Base-by-base conservation (phyloP, 2,888 invertebrate species). In the Ochropleura leucogaster region DNA sequence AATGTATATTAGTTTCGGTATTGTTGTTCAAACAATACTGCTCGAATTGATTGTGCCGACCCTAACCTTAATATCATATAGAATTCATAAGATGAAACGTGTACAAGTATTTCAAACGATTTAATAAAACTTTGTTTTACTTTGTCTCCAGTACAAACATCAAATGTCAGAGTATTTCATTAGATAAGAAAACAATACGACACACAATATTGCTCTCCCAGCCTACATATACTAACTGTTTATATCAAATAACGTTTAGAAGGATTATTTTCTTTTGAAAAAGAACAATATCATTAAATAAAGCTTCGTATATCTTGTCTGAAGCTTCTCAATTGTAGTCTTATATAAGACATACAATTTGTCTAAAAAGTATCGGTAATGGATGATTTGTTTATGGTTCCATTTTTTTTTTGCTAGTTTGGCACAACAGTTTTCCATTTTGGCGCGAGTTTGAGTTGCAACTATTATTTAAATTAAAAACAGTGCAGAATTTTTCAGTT, bases 221-320 rank as follows among this genome's bases (percentile, higher is more conserved):
- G 65, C n/a, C 46, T 42, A 55, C 12, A 42, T 40, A 63, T 44
- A 62, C n/a, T 12, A 51, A 30, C 12, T 67, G 74, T 79, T 62
- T 74, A 47, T 74, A 51, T 74, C 49, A 79, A 74, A 74, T 66
- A 60, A 62, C 8, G 18, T 68, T 30, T 20, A 42, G 30, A 12
- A 16, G 20, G 46, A 51, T 77, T 55, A 57, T 42, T 72, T 66
- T 46, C 20, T 47, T 30, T 30, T 12, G 12, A 60, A n/a, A 42
- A 42, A 7, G 30, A 49, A 68, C 30, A 68, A 62, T 62, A 18
- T 62, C 40, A 44, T 55, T n/a, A 63, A 49, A 57, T 40, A 49
- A 44, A 49, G 30, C n/a, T 40, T 12, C 16, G 62, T 62, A 49
- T 14, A 75, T 49, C 30, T 72, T 47, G 42, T 53, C 18, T 9